Evolutionary conservation across 2,888 invertebrate species (phyloP), one percentile per base, ranked within the genome.

Genomic region (Ormyrus labotus): DNA sequence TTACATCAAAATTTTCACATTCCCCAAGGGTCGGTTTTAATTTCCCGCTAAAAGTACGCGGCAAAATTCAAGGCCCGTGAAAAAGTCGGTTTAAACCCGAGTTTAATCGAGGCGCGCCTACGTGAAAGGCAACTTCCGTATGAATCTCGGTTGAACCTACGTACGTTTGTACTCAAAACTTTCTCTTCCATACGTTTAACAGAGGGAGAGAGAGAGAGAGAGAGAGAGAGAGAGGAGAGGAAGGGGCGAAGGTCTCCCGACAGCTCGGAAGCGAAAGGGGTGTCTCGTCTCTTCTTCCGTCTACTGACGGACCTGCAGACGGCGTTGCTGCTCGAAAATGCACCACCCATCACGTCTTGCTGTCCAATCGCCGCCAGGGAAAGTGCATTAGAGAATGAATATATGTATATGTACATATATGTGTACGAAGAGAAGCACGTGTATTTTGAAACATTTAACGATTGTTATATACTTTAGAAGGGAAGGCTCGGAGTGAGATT

Each of bases 41-140:
- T 19, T 19, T 19, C 0, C 1, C 50, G 50, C 13, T 10, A 50
- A 7, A 64, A 64, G 6, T 34, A 53, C 45, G n/a, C 51, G 45
- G 5, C 34, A 47, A 51, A 8, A 5, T 6, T 70, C 7, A 50
- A 60, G 58, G 50, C 10, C 50, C 48, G 60, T 8, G 70, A 63
- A 71, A 60, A 71, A 63, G n/a, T 53, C 13, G 45, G n/a, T 9
- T 53, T n/a, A 51, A 63, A 50, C 70, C 50, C 19, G 57, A 34
- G 48, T 19, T 19, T 19, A 19, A 19, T 19, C 19, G 10, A 2
- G 50, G 48, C 13, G 53, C 47, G 13, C 19, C 47, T 60, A 55
- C 60, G 75, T 65, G 61, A 71, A 65, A 65, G 65, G 58, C 47
- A 50, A 70, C 64, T 78, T 78, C 71, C 71, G 77, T 71, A 78